Evolutionary conservation across 2,888 invertebrate genomes (phyloP), one percentile per base, ranked within the genome.

Genomic region (Machimus atricapillus): DNA sequence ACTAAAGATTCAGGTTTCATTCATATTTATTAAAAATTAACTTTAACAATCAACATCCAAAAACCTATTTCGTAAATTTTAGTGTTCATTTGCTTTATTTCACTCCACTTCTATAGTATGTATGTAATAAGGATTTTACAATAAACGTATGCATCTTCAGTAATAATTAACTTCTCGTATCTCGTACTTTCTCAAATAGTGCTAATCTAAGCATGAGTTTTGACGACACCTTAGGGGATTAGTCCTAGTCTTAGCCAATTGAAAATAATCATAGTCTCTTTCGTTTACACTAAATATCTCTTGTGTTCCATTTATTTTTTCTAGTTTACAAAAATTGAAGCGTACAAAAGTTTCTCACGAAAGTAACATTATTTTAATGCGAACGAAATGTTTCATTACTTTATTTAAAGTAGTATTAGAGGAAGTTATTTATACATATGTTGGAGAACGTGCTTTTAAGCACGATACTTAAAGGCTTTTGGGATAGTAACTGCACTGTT

Each of bases 41-140:
- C 85, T 85, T 82, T 82, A 85, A 85, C 85, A 85, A 85, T 85
- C 85, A 85, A 85, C 85, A 85, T 85, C 85, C 85, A 85, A 85
- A 83, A 85, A 46, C 73, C 85, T 74, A 74, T 74, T 76, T 85
- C 85, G 46, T 43, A 85, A 85, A 46, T 85, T 66, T 83, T 83
- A 83, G 83, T 83, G 40, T 73, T 74, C 46, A 27, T 74, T 46
- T 74, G 27, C 16, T 85, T 85, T 9, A 66, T 66, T 66, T 66
- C 66, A 66, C 12, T 74, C 19, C 43, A 46, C 58, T 23, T 85
- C 56, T 83, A 83, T 74, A 85, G 43, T 74, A 43, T 37, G 9
- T 66, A 82, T 37, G 9, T 66, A 82, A 19, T 66, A 58, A 23
- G 27, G 66, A 19, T 58, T 82, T 58, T 58, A 82, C 19, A 58